Evolutionary conservation across 2,888 invertebrate species (phyloP).

Genomic region (Tinea trinotella): DNA sequence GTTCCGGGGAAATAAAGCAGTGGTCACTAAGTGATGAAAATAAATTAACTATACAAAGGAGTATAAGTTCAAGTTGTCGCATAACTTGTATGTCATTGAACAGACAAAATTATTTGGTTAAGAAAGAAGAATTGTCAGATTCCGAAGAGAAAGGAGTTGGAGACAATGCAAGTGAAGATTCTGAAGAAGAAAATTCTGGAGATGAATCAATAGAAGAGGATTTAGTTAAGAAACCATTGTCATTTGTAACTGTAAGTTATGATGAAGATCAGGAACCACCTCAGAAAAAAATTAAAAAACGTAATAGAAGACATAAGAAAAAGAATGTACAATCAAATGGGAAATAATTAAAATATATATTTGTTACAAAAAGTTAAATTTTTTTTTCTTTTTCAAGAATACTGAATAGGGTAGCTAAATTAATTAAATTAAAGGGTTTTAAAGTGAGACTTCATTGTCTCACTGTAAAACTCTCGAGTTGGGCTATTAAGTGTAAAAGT

Average conservation of each 20-base stretch:
- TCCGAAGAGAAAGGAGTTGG: constrained; percentile 24
- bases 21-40: constrained; percentile 66
- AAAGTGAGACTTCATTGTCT: no score
- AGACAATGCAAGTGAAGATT: constrained; percentile 33
- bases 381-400: neutral
- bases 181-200: constrained; percentile 23
- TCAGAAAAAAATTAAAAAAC: constrained; percentile 50
- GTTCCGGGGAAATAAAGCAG: constrained; percentile 84
- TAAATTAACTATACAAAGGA: constrained; percentile 66
- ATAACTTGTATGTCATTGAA: constrained; percentile 80
- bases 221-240: neutral
- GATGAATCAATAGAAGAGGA: constrained; percentile 1
- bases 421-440: no score
- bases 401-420: no score
- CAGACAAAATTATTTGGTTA: constrained; percentile 37
- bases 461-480: no score
- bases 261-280: constrained; percentile 40
- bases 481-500: no score
- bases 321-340: no score
- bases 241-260: constrained; percentile 53
- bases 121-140: constrained; percentile 9
- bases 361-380: constrained; percentile 8
- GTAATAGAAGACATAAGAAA: constrained; percentile 44
- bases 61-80: constrained; percentile 77
- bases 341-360: constrained; percentile 8